Base-by-base conservation (phyloP, 2,888 invertebrate species). In the Cynaeus angustus region DNA sequence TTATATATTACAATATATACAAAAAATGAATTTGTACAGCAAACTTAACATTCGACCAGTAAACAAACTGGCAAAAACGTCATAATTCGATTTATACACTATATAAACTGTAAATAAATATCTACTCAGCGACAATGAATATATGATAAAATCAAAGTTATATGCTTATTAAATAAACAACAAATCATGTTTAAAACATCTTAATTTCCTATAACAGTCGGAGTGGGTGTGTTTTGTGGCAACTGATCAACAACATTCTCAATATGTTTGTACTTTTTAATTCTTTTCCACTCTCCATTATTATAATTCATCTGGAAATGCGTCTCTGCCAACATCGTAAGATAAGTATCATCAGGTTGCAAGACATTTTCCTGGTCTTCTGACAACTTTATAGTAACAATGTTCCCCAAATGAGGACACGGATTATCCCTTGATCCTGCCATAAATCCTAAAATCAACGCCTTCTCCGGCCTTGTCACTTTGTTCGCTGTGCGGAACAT, bases 271-370 rank as follows among this genome's bases (percentile, higher is more conserved):
- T 93, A 94, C 81, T 98, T 98, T 85, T 97, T 96, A 78, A 98
- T 93, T 78, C 93, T 88, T 83, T 97, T 97, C 98, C 98, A 99
- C 83, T 98, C 97, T 26, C 98, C 98, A 61, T 96, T 97, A 82
- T 94, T 94, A 86, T 98, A 98, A 86, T 99, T 98, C 95, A 99
- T 96, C 85, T 98, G 97, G 90, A 99, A 98, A 86, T 96, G 97
- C 74, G 96, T 97, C 85, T 98, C 98, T 0, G 94, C 94, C 58
- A 94, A 86, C 85, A 95, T 93, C 0, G 91, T 90, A 14, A 90
- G 86, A 79, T 92, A 91, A 0, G 93, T 91, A 74, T 95, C 95
- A 84, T 97, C 96, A 0, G 93, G 88, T 81, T 96, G 96, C 8
- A 91, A 88, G 0, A 97, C 93, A 77, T 93, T 93, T 84, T 98